Evolutionary conservation across 2,888 invertebrate genomes (phyloP), one percentile per base, ranked within the genome.

Genomic region (Dicranocentrus wangi): DNA sequence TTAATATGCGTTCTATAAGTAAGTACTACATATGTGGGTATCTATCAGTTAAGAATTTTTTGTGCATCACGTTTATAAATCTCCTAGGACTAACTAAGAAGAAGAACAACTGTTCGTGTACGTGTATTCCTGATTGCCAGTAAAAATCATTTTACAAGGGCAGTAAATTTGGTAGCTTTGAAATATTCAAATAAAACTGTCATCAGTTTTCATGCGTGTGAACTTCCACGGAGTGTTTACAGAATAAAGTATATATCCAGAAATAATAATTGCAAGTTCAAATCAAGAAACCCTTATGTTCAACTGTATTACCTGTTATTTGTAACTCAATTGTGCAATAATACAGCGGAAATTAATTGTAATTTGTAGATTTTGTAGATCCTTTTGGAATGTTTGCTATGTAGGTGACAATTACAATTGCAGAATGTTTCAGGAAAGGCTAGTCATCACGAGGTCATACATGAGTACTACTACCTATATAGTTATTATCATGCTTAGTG

Each of bases 371-470:
- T 60, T 21, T 60, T 21, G 21, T 21, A n/a, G n/a, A n/a, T n/a
- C n/a, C n/a, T n/a, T 21, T 23, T 7, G 27, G 61, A n/a, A 32
- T 7, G 21, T 19, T n/a, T n/a, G n/a, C n/a, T n/a, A n/a, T n/a
- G 51, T 5, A 15, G 17, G 3, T 55, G 21, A 55, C 8, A 55
- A 5, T 19, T 55, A 23, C 7, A 55, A 32, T 32, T 32, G 32
- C 32, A 32, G 47, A 47, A 47, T 47, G 47, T 47, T 66, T 71
- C 58, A 32, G 21, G 60, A 60, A 68, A 82, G 81, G 66, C 81
- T 81, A 81, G 81, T 81, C 81, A 81, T 43, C 70, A 76, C 76
- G 63, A 81, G 68, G 70, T 81, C 75, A 81, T 81, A 73, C 73
- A 75, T 53, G 43, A 61, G 21, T 51, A 76, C 81, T 73, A 81